These are phyloP conservation scores for Clupea harengus DNA, from an alignment of 2,113 vertebrate genomes.

Conservation along the genomic window DNA sequence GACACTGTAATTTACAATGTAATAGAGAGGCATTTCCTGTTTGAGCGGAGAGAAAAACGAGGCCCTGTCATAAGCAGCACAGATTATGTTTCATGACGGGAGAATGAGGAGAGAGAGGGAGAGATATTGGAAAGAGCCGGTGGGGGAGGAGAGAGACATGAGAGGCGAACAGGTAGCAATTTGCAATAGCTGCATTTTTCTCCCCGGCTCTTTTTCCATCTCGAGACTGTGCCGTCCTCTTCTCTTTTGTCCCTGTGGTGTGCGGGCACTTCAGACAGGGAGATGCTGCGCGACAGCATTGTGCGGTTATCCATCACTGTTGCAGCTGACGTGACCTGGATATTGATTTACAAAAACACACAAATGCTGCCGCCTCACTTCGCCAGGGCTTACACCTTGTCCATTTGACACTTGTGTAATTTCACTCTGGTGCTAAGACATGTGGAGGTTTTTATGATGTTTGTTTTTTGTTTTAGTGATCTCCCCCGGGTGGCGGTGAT, in stretches of 20 bases:
- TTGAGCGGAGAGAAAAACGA: conserved; percentile 34
- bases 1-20: conserved; percentile 16
- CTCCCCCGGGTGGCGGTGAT: not conserved
- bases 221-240: not conserved
- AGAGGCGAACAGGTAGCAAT: conserved; percentile 37
- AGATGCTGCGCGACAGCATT: not conserved
- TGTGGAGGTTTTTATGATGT: not conserved
- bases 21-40: conserved; percentile 35
- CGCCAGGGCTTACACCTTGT: not conserved
- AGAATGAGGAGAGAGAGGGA: not conserved
- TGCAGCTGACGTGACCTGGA: not conserved
- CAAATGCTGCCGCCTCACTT: not conserved
- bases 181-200: conserved; percentile 28
- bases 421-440: not conserved
- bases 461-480: not conserved
- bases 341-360: not conserved
- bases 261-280: not conserved
- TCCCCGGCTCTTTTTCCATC: not conserved
- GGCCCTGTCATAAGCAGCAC: conserved; percentile 36
- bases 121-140: not conserved
- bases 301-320: not conserved
- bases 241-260: not conserved
- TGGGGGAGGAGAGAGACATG: not conserved
- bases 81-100: conserved; percentile 22
- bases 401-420: not conserved